These are phyloP conservation scores for Laterallus jamaicensis DNA, from an alignment of 2,113 vertebrate genomes.

Conservation along the genomic window DNA sequence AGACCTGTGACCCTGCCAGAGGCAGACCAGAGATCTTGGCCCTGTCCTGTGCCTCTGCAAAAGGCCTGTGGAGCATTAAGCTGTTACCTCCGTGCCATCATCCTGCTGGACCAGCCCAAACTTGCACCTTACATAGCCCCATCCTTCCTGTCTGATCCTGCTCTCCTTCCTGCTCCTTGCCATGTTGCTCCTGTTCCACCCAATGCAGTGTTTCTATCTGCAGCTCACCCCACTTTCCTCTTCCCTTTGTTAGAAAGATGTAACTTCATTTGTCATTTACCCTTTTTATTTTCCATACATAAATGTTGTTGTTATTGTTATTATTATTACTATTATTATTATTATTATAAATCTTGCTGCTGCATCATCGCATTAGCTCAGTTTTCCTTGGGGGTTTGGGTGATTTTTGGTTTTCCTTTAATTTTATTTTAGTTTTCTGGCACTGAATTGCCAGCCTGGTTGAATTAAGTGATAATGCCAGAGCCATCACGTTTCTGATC, in stretches of 20 bases:
- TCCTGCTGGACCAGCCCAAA: not conserved
- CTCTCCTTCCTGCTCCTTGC: not conserved
- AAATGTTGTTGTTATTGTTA: not conserved
- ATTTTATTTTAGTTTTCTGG: not conserved
- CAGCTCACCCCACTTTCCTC: not conserved
- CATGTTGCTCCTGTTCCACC: not conserved
- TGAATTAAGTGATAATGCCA: not conserved
- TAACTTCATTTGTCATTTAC: conserved; percentile 1
- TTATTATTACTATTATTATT: not conserved
- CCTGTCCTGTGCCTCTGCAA: fast-evolving
- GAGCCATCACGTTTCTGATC: not conserved
- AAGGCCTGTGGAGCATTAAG: not conserved
- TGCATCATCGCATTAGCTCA: not conserved
- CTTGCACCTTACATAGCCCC: not conserved
- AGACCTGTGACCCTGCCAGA: fast-evolving
- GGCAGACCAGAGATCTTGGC: not conserved
- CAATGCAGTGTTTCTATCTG: not conserved
- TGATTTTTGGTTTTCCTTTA: not conserved
- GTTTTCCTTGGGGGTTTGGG: not conserved
- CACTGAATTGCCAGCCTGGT: not conserved
- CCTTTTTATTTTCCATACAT: not conserved
- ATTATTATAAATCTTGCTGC: not conserved
- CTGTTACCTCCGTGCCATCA: not conserved
- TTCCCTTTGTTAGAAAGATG: not conserved
- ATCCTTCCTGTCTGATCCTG: not conserved